A percentile compares a stretch with the other conserved stretches of the same genome.
Conservation (phyloP, 2,888 invertebrate species). For the Helicoverpa assulta region DNA sequence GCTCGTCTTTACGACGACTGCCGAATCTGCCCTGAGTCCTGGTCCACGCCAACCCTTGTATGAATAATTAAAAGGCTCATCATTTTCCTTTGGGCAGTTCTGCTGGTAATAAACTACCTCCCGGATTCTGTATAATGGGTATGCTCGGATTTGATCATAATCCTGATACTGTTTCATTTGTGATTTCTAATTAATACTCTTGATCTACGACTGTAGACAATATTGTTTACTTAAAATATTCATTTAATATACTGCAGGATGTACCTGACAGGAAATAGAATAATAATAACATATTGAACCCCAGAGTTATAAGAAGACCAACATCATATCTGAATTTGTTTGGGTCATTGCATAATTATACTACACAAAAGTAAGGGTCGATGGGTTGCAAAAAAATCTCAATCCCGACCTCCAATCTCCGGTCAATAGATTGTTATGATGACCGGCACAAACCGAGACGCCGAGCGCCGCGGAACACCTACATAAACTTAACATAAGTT, state of each 20-base stretch:
- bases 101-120: slow-evolving; percentile 29
- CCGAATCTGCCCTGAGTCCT: slow-evolving; percentile 35
- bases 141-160: slow-evolving; percentile 2
- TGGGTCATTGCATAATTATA: slow-evolving; percentile 40
- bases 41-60: slow-evolving; percentile 29
- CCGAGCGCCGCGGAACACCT: slow-evolving; percentile 32
- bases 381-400: slow-evolving; percentile 43
- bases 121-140: slow-evolving; percentile 6
- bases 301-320: slow-evolving; percentile 7
- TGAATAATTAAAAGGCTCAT: slow-evolving; percentile 52
- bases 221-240: background rate
- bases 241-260: background rate
- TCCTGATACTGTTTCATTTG: background rate
- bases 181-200: slow-evolving; percentile 17
- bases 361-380: slow-evolving; percentile 26
- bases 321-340: slow-evolving; percentile 37
- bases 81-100: slow-evolving; percentile 37
- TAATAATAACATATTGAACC: slow-evolving; percentile 18
- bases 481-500: slow-evolving; percentile 59
- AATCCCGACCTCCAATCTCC: slow-evolving; percentile 48
- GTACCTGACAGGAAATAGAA: background rate
- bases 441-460: slow-evolving; percentile 43
- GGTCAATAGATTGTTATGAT: slow-evolving; percentile 61
- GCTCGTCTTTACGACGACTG: slow-evolving; percentile 58
- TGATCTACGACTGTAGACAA: background rate